Conservation (phyloP, 35 echinoderm and acorn worm species). For the Ptychodera flava region DNA sequence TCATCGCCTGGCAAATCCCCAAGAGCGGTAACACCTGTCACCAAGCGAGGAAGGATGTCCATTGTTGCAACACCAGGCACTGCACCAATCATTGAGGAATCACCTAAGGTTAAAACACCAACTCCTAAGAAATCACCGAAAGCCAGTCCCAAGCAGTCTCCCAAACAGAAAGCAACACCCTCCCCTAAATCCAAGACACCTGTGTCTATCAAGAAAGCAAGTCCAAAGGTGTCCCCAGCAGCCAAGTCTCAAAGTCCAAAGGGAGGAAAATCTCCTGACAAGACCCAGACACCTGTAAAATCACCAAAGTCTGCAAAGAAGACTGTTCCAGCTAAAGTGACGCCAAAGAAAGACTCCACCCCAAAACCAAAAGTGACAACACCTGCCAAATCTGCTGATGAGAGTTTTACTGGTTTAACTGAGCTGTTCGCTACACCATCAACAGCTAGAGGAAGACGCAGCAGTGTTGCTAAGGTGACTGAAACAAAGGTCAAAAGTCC, state of each 20-base stretch:
- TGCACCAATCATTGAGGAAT: not conserved
- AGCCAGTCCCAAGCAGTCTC: not conserved
- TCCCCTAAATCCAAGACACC: constrained; percentile 3
- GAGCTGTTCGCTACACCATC: constrained; percentile 19
- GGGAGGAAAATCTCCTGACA: not conserved
- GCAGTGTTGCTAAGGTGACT: constrained; percentile 9
- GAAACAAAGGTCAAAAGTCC: not conserved
- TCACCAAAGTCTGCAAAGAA: not conserved
- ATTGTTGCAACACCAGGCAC: not conserved
- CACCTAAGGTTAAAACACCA: constrained; percentile 5
- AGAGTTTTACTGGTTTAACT: not conserved
- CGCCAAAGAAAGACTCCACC: too few relatives aligned
- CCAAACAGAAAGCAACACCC: not conserved
- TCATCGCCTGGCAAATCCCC: constrained; percentile 27
- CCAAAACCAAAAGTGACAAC: not conserved
- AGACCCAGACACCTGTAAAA: not conserved
- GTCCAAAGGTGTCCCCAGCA: not conserved
- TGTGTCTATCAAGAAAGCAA: not conserved
- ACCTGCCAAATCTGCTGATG: not conserved
- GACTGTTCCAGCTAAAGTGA: not conserved
- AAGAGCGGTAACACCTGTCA: constrained; percentile 28
- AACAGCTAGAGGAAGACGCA: constrained; percentile 8
- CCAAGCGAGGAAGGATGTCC: constrained; percentile 18
- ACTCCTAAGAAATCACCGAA: not conserved
- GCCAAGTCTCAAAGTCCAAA: not conserved